Evolutionary conservation across 2,113 vertebrate genomes (phyloP), one percentile per base, ranked within the genome.

Genomic region (Chauna torquata): DNA sequence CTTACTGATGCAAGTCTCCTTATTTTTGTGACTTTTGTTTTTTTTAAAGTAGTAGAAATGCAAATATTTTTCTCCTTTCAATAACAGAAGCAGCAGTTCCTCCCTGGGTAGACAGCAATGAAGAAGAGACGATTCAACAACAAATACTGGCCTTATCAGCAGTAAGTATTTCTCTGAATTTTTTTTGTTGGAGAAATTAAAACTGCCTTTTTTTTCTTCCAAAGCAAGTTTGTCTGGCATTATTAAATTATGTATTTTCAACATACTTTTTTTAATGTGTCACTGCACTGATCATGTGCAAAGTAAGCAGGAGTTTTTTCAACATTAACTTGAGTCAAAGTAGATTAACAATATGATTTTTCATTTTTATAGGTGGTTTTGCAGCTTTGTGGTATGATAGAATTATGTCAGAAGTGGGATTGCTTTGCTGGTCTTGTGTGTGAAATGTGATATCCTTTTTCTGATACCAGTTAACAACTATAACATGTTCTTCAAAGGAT

Each of bases 91-190:
- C 97, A 72, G 99, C 99, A 19, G 98, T 99, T 70, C 99, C 99
- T 87, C 99, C 99, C 6, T 99, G 99, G 99, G 99, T 99, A 55
- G 99, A 99, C 70, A 99, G 99, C 97, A 99, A 98, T 75, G 99
- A 99, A 82, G 99, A 99, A 94, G 99, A 99, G 96, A 99, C 99
- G 23, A 99, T 99, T 97, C 99, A 99, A 72, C 99, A 99, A 83
- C 99, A 99, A 97, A 99, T 99, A 86, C 88, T 99, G 49, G 99
- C 99, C 92, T 98, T 99, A 92, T 99, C 99, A 52, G 99, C 99
- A 70, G 99, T 99, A 97, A 98, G 99, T 97, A 80, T 90, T 92
- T 84, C 44, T 22, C 22, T 65, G 9, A 44, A 30, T 6, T 72
- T 76, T 50, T 90, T 25, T 82, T 18, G 7, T 28, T 75, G 16